Evolutionary conservation across 2,797 vertebrate genomes (phyloP).

Genomic region (Octomys mimax): DNA sequence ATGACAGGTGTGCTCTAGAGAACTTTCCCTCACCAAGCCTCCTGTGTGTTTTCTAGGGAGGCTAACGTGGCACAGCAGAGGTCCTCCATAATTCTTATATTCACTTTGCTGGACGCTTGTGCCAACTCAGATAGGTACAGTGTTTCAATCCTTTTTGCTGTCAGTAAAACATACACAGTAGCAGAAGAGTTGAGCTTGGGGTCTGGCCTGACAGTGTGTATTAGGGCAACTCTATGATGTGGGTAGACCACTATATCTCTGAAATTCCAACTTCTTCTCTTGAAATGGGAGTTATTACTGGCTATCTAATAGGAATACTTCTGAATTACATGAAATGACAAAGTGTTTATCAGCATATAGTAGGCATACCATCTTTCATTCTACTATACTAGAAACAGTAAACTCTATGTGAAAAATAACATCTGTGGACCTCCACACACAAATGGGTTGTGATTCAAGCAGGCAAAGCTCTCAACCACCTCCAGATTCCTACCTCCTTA

Average conservation of each 20-base stretch:
- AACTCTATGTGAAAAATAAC: not conserved
- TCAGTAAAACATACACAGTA: not conserved
- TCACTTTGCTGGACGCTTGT: not conserved
- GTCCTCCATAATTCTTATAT: not conserved
- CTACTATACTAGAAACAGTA: not conserved
- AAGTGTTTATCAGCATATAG: not conserved
- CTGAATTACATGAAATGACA: not conserved
- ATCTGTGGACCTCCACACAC: not conserved
- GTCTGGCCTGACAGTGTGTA: not conserved
- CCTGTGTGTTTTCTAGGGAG: not conserved
- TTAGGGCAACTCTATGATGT: not conserved
- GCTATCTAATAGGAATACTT: not conserved
- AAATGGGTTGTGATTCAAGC: constrained; percentile 2
- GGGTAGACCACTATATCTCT: not conserved
- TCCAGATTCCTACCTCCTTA: not conserved
- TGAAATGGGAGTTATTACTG: constrained; percentile 38
- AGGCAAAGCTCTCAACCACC: not conserved
- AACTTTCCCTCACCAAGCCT: not conserved
- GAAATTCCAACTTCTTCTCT: constrained; percentile 29
- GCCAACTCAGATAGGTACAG: not conserved
- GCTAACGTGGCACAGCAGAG: not conserved
- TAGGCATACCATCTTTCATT: not conserved
- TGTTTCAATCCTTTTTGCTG: not conserved
- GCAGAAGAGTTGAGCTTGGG: not conserved
- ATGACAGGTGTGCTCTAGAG: not conserved